phyloP scores from a whole-genome alignment of 2,888 invertebrate species.

The Nephrotoma guestfalica region DNA sequence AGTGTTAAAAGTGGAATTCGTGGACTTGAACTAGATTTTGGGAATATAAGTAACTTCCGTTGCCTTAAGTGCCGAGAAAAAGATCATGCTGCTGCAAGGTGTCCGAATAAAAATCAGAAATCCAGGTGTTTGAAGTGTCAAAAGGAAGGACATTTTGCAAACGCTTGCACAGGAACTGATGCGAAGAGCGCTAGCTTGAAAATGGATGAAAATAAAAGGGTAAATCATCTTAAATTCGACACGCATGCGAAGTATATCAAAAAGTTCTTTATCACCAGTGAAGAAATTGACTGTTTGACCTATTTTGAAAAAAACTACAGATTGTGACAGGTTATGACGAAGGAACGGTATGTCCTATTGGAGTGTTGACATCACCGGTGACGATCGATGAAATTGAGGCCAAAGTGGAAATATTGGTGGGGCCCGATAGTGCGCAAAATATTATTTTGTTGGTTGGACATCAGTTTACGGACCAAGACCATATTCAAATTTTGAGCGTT shows the following conservation, averaged over 20 bases:
- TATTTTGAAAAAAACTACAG: neutral
- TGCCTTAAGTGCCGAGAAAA: neutral
- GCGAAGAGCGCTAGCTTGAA: neutral
- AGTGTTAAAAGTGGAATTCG: neutral
- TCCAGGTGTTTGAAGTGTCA: neutral
- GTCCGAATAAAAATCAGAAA: neutral
- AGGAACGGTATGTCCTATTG: neutral
- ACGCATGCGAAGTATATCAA: too few relatives aligned
- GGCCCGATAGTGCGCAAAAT: too few relatives aligned
- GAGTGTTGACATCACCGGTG: neutral
- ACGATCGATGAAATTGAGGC: too few relatives aligned
- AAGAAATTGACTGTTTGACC: neutral
- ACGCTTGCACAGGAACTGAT: neutral
- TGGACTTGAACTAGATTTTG: neutral
- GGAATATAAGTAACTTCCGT: neutral
- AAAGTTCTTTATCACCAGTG: neutral
- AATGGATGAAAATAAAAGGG: neutral
- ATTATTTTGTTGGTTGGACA: too few relatives aligned
- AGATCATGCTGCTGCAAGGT: neutral
- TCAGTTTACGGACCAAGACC: too few relatives aligned
- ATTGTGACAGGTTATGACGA: neutral
- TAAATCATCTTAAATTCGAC: neutral
- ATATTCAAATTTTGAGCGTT: neutral
- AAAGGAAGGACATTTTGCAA: neutral
- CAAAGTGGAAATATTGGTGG: too few relatives aligned